Evolutionary conservation across 2,888 invertebrate genomes (phyloP), one percentile per base, ranked within the genome.

Genomic region (Cheilosia urbana): DNA sequence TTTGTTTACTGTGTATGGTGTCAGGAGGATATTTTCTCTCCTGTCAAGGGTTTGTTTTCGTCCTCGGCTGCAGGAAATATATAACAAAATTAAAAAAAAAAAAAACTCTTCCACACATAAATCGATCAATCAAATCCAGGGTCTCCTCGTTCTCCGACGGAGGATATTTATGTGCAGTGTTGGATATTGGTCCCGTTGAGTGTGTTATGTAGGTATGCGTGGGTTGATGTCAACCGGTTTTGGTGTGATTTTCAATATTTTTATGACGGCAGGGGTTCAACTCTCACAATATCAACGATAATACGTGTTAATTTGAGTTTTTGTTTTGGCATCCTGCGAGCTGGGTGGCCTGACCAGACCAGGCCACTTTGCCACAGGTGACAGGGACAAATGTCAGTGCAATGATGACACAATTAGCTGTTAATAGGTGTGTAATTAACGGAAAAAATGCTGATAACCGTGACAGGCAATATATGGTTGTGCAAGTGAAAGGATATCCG

Each of bases 61-160:
- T 73, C 37, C 49, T 45, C 45, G 55, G 19, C n/a, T 42, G 63
- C 15, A 24, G 58, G 47, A 47, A 60, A 60, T 45, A 60, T 45
- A 71, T 19, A 42, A 47, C 15, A 69, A 40, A 27, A 30, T 9
- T 49, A 58, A 9, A 37, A 37, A 51, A 60, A 47, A 47, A 62
- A 58, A 82, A 77, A 62, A n/a, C n/a, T 53, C 24, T 17, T 73
- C 73, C 75, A 71, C 80, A 79, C 80, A 84, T 80, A 85, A 85
- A 85, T 57, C 85, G 85, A 87, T 87, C 87, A 87, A 87, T 87
- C 87, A 87, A 81, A 72, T 85, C 21, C 21, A 82, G 68, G 72
- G 53, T 11, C 49, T 17, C 49, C 55, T 34, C 68, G 9, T 17
- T 7, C 47, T 47, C 47, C 9, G 37, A 21, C 30, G 49, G 27